phyloP scores from a whole-genome alignment of 2,888 invertebrate species.

The Cheilosia urbana region DNA sequence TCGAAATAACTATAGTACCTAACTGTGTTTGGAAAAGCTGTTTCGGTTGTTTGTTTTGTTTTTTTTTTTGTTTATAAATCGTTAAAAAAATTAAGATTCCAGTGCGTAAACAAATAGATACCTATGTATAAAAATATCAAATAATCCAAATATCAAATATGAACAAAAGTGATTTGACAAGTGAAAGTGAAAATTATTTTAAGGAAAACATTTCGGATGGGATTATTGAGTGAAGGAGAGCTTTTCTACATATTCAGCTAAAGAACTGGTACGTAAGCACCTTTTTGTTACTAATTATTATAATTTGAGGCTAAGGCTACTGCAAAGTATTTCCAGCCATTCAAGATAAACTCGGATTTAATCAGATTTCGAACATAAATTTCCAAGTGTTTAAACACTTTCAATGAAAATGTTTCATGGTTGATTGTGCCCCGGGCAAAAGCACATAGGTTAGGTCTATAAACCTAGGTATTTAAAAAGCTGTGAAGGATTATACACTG shows the following conservation, averaged over 20 bases:
- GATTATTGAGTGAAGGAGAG: slow-evolving; percentile 12
- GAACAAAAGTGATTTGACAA: slow-evolving; percentile 3
- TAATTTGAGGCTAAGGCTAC: not conserved
- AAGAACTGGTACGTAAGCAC: slow-evolving; percentile 17
- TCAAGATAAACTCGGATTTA: too few relatives aligned
- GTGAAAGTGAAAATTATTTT: not conserved
- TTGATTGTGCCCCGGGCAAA: too few relatives aligned
- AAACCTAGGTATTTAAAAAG: too few relatives aligned
- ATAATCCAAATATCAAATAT: not conserved
- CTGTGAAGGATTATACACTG: too few relatives aligned
- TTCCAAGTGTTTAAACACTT: too few relatives aligned
- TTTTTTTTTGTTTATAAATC: not conserved
- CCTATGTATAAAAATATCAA: slow-evolving; percentile 4
- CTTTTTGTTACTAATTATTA: not conserved
- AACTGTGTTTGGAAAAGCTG: not conserved
- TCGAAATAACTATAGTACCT: not conserved
- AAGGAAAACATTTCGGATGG: not conserved
- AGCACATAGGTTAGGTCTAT: too few relatives aligned
- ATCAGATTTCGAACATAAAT: too few relatives aligned
- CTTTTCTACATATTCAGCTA: not conserved
- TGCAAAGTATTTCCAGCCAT: too few relatives aligned
- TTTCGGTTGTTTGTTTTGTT: not conserved
- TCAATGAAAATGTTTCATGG: too few relatives aligned
- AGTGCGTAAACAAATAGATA: not conserved
- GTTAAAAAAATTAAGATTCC: not conserved